A percentile compares a stretch with the other conserved stretches of the same genome.
phyloP scores from a whole-genome alignment of 2,888 invertebrate genomes.

The Temnothorax ravouxi region DNA sequence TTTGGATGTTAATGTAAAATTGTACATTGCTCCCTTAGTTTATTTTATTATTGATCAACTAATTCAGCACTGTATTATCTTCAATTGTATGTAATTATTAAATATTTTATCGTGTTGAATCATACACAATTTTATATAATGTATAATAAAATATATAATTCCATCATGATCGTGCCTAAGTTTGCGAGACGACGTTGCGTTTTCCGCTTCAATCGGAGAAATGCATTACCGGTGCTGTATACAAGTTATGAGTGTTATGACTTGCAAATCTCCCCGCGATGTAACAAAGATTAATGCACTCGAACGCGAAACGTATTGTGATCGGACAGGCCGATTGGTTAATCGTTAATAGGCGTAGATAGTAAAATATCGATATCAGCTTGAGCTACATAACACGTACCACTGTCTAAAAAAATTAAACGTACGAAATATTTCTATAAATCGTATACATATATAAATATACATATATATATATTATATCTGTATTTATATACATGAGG shows the following conservation, averaged over 20 bases:
- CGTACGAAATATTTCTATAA: conserved; percentile 61
- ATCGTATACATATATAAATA: conserved; percentile 59
- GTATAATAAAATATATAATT: conserved; percentile 14
- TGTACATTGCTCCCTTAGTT: not conserved
- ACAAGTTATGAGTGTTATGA: conserved; percentile 1
- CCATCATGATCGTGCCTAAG: not conserved
- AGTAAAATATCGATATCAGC: conserved; percentile 67
- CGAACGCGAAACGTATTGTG: conserved; percentile 21
- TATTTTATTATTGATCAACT: conserved; percentile 1
- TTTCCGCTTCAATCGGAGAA: conserved; percentile 42
- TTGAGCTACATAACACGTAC: conserved; percentile 65
- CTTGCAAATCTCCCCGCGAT: not conserved
- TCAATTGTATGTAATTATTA: conserved; percentile 29
- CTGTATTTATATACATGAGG: conserved; percentile 64
- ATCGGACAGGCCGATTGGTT: conserved; percentile 68
- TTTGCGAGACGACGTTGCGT: not conserved
- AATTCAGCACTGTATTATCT: not conserved
- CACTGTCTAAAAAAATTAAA: conserved; percentile 66
- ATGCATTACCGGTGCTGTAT: not conserved
- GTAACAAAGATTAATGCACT: conserved; percentile 40
- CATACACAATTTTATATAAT: not conserved
- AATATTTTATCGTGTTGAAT: conserved; percentile 16
- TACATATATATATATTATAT: conserved; percentile 47
- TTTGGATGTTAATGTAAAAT: not conserved
- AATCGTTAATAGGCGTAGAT: conserved; percentile 68